Percentiles rank a stretch among this genome's conserved stretches.
These are phyloP conservation scores for Lordiphosa stackelbergi DNA, from an alignment of 1,140 invertebrate species.

Conservation along the genomic window DNA sequence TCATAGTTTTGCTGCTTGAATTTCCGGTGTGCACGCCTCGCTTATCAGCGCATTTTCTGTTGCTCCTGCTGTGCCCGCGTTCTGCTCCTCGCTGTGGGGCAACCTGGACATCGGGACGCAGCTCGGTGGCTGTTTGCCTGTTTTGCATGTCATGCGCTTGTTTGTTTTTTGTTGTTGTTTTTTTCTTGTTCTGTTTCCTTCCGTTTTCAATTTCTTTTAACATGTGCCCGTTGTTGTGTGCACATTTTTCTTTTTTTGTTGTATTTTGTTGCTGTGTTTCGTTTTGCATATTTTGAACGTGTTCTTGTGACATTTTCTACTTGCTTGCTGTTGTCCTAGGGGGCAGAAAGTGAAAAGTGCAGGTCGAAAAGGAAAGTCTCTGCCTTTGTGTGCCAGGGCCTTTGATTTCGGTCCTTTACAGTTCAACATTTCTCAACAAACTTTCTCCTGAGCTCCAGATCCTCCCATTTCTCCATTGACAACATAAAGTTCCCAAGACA, in stretches of 20 bases:
- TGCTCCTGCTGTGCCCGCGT: constrained; percentile 22
- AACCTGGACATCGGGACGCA: background rate
- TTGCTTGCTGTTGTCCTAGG: constrained; percentile 35
- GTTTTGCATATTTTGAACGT: constrained; percentile 48
- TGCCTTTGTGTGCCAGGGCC: constrained; percentile 47
- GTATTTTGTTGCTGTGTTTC: constrained; percentile 1
- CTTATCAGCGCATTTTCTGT: constrained; percentile 69
- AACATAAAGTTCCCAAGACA: constrained; percentile 3
- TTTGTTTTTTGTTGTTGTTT: constrained; percentile 54
- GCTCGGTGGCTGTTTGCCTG: constrained; percentile 44
- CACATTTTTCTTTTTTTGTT: constrained; percentile 12
- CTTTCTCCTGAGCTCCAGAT: constrained; percentile 38
- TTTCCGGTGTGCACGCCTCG: constrained; percentile 63
- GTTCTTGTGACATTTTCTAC: constrained; percentile 50
- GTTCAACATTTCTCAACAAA: constrained; percentile 30
- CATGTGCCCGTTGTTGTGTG: constrained; percentile 29
- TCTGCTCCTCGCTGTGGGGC: constrained; percentile 8
- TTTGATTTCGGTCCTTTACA: constrained; percentile 26
- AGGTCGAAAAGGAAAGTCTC: constrained; percentile 2
- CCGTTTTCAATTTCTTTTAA: constrained; percentile 69
- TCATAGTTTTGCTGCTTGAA: constrained; percentile 5
- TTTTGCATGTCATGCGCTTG: constrained; percentile 74
- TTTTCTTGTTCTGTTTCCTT: constrained; percentile 50
- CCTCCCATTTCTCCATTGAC: constrained; percentile 26
- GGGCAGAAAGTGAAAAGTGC: constrained; percentile 10